Base-by-base conservation (phyloP, 37 sponge, comb jelly and placozoan species). In the Amphimedon queenslandica region DNA sequence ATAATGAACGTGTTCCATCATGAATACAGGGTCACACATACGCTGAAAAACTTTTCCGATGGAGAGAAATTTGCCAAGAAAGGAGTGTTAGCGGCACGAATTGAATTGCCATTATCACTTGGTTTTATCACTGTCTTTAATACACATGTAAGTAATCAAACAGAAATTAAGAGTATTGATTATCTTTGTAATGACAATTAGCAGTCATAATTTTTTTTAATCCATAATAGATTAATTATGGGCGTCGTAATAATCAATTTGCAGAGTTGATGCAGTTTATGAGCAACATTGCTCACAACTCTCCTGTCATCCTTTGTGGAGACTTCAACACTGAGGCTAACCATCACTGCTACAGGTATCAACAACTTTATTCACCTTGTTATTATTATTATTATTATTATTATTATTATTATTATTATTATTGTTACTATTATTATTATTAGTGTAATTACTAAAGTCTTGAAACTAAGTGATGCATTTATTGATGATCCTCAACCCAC, bases 31-130 rank as follows among this genome's bases (percentile, higher is more conserved):
- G 58, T 71, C 0, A 41, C 57, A 58, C 78, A 80, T 4, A 69
- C 78, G 0, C 18, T 82, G 27, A 39, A 34, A 2, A 70, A 73
- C 20, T 31, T 90, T 18, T 1, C 20, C 0, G 70, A 82, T 42
- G 92, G 92, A 38, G 92, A 91, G 57, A 30, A 82, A 23, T 83
- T 91, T 78, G 80, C 84, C 10, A 84, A 80, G 18, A 91, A 91
- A 40, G 88, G 88, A 0, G 67, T 91, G 36, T 4, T 66, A 11
- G n/a, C n/a, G n/a, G n/a, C n/a, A n/a, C 57, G 63, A 11, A 77
- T 65, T 31, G 40, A 64, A n/a, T 36, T 88, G 4, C 63, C 40
- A 55, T 78, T 80, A 1, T 80, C 89, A 51, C 23, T 18, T 28
- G 89, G 89, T 11, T 36, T n/a, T 29, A 32, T 88, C 8, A 30